A percentile compares a stretch with the other conserved stretches of the same genome.
Conservation (phyloP, 2,888 invertebrate species). For the Parnassius mnemosyne region DNA sequence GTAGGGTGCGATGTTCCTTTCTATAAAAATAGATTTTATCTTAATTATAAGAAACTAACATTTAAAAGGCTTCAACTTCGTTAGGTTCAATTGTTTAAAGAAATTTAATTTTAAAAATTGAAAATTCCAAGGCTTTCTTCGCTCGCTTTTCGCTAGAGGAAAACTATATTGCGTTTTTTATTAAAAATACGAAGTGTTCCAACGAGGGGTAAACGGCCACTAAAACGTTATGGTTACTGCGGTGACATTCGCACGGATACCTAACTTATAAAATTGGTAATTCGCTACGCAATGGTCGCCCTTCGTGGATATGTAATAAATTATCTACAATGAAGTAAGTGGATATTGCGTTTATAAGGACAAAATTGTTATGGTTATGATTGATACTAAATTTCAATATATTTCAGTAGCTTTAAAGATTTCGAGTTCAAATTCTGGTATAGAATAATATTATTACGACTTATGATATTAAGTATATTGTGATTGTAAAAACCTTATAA, state of each 20-base stretch:
- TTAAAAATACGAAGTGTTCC: constrained; percentile 72
- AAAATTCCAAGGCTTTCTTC: constrained; percentile 55
- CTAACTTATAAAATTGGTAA: constrained; percentile 76
- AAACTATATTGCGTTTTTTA: constrained; percentile 73
- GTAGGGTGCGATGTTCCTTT: not conserved
- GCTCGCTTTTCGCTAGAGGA: constrained; percentile 51
- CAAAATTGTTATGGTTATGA: constrained; percentile 12
- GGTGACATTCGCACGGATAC: constrained; percentile 72
- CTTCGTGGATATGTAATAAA: constrained; percentile 34
- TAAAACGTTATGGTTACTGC: constrained; percentile 77
- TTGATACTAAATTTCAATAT: no score
- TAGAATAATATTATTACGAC: no score
- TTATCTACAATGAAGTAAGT: constrained; percentile 18
- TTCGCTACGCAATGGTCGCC: constrained; percentile 50
- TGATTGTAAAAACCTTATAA: no score
- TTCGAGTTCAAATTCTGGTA: no score
- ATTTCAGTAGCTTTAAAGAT: no score
- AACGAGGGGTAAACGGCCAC: constrained; percentile 72
- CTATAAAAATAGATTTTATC: not conserved
- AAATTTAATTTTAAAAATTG: constrained; percentile 61
- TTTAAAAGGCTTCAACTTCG: constrained; percentile 26
- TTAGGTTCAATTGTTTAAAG: constrained; percentile 40
- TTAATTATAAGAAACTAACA: not conserved
- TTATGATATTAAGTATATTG: no score
- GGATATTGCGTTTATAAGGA: constrained; percentile 18